Conservation (phyloP, 2,797 vertebrate genomes). For the Macropus fuliginosus region DNA sequence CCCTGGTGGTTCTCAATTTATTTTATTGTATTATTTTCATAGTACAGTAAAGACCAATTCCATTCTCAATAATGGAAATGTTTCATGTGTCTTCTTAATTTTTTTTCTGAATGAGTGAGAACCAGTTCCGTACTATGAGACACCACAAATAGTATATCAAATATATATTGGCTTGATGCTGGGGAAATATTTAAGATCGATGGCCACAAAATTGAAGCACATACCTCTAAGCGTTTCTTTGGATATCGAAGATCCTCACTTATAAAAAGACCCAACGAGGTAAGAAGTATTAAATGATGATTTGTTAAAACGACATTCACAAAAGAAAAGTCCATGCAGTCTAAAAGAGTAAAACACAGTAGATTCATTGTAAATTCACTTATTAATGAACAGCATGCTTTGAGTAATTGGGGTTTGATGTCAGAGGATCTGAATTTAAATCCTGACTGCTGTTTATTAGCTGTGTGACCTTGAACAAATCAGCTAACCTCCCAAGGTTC, state of each 20-base stretch:
- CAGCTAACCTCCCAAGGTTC: not conserved
- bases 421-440: not conserved
- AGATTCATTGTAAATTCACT: not conserved
- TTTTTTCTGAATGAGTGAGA: not conserved
- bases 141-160: not conserved
- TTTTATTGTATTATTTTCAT: not conserved
- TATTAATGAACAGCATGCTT: not conserved
- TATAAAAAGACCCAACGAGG: slow-evolving; percentile 76
- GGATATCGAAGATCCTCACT: slow-evolving; percentile 70
- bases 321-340: slow-evolving; percentile 54
- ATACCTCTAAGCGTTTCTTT: slow-evolving; percentile 43
- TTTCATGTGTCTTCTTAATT: not conserved
- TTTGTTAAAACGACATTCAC: slow-evolving; percentile 78
- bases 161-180: slow-evolving; percentile 20
- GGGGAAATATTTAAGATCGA: slow-evolving; percentile 16
- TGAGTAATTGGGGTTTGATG: not conserved
- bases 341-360: slow-evolving; percentile 60
- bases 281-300: slow-evolving; percentile 72
- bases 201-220: slow-evolving; percentile 33
- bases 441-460: not conserved
- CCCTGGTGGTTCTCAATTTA: not conserved
- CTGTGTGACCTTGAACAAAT: not conserved
- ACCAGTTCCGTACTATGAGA: not conserved
- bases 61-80: not conserved
- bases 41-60: not conserved